Evolutionary conservation across 2,888 invertebrate species (phyloP).

Genomic region (Unio delphinus): DNA sequence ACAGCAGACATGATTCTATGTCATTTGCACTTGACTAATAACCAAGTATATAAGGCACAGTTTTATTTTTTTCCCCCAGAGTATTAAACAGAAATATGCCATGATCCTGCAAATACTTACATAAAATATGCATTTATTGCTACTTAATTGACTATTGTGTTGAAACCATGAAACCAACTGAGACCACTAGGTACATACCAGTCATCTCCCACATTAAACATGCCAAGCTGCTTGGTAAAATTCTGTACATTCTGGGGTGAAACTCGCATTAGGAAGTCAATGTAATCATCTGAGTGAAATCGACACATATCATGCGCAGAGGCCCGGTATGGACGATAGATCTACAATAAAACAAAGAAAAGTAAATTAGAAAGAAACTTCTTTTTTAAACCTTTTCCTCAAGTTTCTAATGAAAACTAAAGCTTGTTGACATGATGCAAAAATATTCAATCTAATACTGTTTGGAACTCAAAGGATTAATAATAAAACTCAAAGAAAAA

Average conservation of each 20-base stretch:
- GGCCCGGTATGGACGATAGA: conserved; percentile 94
- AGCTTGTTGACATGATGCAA: too few species aligned
- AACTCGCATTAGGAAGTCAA: conserved; percentile 95
- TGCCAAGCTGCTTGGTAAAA: conserved; percentile 91
- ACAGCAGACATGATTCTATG: too few species aligned
- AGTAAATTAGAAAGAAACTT: neutral
- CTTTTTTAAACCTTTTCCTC: too few species aligned
- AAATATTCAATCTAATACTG: too few species aligned
- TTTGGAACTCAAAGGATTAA: too few species aligned
- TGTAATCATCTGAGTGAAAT: conserved; percentile 98
- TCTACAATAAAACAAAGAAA: conserved; percentile 74
- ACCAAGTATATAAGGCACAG: too few species aligned
- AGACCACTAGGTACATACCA: conserved; percentile 74
- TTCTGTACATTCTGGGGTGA: conserved; percentile 95
- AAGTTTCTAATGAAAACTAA: too few species aligned
- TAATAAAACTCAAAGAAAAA: too few species aligned
- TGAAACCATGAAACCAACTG: neutral
- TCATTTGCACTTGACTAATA: too few species aligned
- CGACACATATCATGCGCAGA: conserved; percentile 97
- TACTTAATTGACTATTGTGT: neutral
- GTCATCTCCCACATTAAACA: conserved; percentile 98
- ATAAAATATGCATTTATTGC: neutral
- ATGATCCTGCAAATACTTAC: too few species aligned
- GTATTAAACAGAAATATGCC: too few species aligned
- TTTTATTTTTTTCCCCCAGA: too few species aligned